phyloP scores from a whole-genome alignment of 2,888 invertebrate species.

The Parapristionchus giblindavisi region DNA sequence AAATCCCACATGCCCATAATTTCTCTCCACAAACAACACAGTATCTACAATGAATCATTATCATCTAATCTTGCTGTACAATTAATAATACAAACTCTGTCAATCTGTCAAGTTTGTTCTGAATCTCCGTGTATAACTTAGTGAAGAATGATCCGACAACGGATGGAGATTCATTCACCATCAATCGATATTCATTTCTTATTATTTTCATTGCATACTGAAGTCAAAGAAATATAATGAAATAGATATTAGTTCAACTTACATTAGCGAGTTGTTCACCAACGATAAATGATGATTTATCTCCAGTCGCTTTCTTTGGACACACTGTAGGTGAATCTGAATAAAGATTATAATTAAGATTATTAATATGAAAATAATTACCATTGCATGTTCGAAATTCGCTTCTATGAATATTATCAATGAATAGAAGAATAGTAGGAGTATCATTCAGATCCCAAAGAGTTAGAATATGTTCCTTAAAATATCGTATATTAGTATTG shows the following conservation, averaged over 20 bases:
- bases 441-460: constrained; percentile 31
- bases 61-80: neutral
- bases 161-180: neutral
- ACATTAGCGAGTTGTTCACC: constrained; percentile 26
- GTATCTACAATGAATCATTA: constrained; percentile 8
- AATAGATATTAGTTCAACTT: neutral
- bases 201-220: neutral
- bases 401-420: constrained; percentile 20
- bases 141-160: constrained; percentile 18
- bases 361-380: neutral
- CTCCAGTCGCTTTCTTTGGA: neutral
- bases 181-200: neutral
- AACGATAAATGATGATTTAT: neutral
- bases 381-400: constrained; percentile 16
- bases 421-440: constrained; percentile 2
- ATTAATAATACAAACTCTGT: neutral
- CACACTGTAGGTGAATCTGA: no score
- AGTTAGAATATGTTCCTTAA: constrained; percentile 11
- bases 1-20: neutral
- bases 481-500: neutral
- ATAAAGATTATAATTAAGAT: no score
- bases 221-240: neutral
- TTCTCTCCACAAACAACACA: constrained; percentile 22
- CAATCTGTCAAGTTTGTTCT: neutral
- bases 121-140: neutral